These are phyloP conservation scores for Corynorhinus townsendii DNA, from an alignment of 2,113 vertebrate species.

Conservation along the genomic window DNA sequence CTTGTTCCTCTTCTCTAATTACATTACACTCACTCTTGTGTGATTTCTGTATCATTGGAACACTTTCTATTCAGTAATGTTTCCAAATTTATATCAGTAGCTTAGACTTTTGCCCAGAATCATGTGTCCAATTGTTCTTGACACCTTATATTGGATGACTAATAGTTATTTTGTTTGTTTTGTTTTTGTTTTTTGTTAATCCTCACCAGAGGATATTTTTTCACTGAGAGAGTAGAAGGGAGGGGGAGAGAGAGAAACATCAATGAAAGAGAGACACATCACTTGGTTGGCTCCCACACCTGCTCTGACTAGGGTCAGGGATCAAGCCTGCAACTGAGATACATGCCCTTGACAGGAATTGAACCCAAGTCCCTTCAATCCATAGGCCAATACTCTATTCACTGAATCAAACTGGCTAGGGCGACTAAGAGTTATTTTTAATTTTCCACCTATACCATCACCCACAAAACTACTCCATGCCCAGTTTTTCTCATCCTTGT, in stretches of 20 bases:
- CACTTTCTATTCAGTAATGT: neutral
- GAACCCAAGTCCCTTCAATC: too few species aligned
- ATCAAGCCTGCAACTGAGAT: too few species aligned
- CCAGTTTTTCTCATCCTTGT: neutral
- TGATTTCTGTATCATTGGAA: neutral
- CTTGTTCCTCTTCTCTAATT: neutral
- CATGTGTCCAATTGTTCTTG: neutral
- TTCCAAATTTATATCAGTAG: neutral
- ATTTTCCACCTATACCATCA: neutral
- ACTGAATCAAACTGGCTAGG: too few species aligned
- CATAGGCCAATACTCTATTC: too few species aligned
- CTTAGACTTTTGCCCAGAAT: neutral
- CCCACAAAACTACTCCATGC: neutral
- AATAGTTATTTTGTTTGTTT: neutral
- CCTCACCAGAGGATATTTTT: too few species aligned
- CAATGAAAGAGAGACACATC: too few species aligned
- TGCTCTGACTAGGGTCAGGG: too few species aligned
- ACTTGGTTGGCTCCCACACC: too few species aligned
- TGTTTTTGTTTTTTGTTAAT: too few species aligned
- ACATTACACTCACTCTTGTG: neutral
- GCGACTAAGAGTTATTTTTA: neutral
- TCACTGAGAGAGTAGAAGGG: too few species aligned
- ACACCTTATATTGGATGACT: neutral
- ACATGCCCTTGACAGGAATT: too few species aligned
- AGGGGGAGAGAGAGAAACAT: too few species aligned